These are phyloP conservation scores for Eulemur rubriventer DNA, from an alignment of 2,797 vertebrate genomes.

Conservation along the genomic window DNA sequence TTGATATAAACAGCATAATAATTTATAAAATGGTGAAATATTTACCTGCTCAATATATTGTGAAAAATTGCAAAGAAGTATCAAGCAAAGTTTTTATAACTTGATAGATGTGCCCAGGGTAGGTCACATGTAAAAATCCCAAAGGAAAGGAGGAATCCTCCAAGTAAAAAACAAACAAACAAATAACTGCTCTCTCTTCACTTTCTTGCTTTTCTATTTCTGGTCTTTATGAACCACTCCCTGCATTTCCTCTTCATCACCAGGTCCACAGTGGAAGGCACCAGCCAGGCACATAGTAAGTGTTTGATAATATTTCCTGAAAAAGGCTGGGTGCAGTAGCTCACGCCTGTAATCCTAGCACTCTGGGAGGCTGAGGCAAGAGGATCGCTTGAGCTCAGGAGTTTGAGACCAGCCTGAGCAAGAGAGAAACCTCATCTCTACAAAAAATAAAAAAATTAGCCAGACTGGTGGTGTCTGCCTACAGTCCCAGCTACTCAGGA, in stretches of 20 bases:
- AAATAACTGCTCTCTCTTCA: background rate
- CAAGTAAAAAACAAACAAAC: background rate
- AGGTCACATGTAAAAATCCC: background rate
- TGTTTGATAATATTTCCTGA: background rate
- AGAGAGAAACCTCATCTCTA: background rate
- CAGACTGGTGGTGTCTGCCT: background rate
- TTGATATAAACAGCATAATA: background rate
- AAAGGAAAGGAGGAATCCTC: background rate
- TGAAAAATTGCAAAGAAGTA: background rate
- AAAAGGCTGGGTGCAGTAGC: background rate
- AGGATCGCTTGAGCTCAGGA: background rate
- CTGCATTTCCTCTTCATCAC: background rate
- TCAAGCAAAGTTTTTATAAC: background rate
- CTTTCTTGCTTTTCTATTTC: background rate
- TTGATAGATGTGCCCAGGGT: background rate
- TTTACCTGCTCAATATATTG: background rate
- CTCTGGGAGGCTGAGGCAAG: background rate
- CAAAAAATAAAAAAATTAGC: background rate
- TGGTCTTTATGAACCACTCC: background rate
- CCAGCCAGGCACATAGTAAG: background rate
- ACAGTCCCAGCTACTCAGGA: background rate
- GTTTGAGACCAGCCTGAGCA: background rate
- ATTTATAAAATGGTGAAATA: background rate
- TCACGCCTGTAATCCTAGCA: background rate
- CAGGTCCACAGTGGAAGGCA: background rate